Conservation (phyloP, 2,888 invertebrate genomes). For the Acrocera orbiculus region DNA sequence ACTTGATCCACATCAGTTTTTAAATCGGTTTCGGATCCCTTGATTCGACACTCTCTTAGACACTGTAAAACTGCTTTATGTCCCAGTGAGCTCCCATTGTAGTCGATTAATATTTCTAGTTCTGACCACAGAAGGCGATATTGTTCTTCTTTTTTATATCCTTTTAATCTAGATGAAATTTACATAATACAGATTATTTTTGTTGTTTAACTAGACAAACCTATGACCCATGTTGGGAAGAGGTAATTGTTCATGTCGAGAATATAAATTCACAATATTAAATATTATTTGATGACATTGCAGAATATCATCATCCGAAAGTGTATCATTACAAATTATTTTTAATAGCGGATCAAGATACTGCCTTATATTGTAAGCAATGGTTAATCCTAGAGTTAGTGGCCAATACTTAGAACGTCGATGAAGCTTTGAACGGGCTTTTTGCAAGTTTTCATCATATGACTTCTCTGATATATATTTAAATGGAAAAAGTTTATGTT, state of each 20-base stretch:
- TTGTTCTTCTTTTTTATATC: constrained; percentile 63
- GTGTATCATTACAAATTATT: constrained; percentile 61
- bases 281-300: constrained; percentile 75
- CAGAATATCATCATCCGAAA: constrained; percentile 71
- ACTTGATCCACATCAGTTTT: constrained; percentile 46
- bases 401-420: constrained; percentile 77
- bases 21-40: constrained; percentile 33
- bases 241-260: constrained; percentile 65
- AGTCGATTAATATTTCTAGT: constrained; percentile 63
- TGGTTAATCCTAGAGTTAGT: constrained; percentile 71
- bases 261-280: constrained; percentile 61
- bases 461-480: constrained; percentile 31
- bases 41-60: constrained; percentile 52
- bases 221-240: constrained; percentile 50
- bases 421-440: constrained; percentile 50
- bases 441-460: constrained; percentile 32
- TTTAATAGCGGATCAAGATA: constrained; percentile 65
- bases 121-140: constrained; percentile 84
- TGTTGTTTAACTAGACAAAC: constrained; percentile 20
- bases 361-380: constrained; percentile 67
- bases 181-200: background rate
- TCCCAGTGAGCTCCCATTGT: constrained; percentile 56
- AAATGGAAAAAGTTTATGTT: constrained; percentile 59
- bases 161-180: constrained; percentile 20
- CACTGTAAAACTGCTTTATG: constrained; percentile 65